Evolutionary conservation across 2,113 vertebrate genomes (phyloP), one percentile per base, ranked within the genome.

Genomic region (Catharus minimus): DNA sequence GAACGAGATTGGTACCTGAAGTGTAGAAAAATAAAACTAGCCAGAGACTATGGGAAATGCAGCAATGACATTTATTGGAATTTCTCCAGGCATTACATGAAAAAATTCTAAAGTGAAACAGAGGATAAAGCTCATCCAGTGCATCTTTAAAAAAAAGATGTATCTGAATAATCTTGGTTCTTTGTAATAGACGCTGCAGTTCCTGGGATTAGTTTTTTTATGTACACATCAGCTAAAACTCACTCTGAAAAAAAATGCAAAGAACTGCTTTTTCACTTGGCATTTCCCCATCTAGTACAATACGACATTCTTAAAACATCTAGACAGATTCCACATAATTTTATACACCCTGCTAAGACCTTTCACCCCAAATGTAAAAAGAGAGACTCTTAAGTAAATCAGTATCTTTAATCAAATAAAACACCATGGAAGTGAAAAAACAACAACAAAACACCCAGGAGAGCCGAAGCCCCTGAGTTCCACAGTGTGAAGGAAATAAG

Each of bases 11-110:
- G 15, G 24, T 64, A 77, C 23, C 20, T 47, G 28, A 92, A 66
- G 75, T 22, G 36, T 17, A 86, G 50, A 68, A 57, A 88, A 93
- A 92, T 27, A 89, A 84, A 94, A 92, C 22, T 78, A 94, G 55
- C 39, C 77, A 55, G n/a, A 92, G 76, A 64, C 50, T 81, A 89
- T 68, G 53, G 72, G 87, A 97, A 96, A 89, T 77, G 90, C 90
- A 97, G 94, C 94, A 96, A 96, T 96, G 91, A 84, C 79, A 94
- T 98, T 98, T 98, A 98, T 97, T 98, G 93, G 91, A 97, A 95
- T 96, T 94, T 90, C 93, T 95, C 93, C 92, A 95, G 85, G 96
- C 94, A 91, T 94, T 93, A 97, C 93, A 97, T 92, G 93, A 93
- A 94, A 78, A 94, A 86, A 15, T 15, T 32, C 79, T 36, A 81